phyloP scores from a whole-genome alignment of 2,888 invertebrate species.

The Mythimna lalbum region DNA sequence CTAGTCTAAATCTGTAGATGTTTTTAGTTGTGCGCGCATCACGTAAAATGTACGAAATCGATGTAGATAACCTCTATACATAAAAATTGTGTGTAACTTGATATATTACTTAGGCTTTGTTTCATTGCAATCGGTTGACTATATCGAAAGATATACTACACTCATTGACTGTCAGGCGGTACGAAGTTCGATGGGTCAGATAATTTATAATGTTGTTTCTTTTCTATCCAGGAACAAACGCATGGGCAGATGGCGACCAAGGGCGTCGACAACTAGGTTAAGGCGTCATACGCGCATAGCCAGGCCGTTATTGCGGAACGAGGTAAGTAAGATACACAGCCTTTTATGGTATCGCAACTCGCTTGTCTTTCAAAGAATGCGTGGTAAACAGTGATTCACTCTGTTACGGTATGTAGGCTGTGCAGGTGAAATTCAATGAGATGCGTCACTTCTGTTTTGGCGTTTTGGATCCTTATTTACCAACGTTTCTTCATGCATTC shows the following conservation, averaged over 20 bases:
- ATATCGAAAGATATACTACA: no score
- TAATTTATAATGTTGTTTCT: slow-evolving; percentile 5
- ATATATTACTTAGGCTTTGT: no score
- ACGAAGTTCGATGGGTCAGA: no score
- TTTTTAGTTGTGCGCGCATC: no score
- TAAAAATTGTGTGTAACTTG: no score
- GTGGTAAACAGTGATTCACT: slow-evolving; percentile 75
- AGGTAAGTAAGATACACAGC: slow-evolving; percentile 84
- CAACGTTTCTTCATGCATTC: neutral
- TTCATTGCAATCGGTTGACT: no score
- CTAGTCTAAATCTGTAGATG: no score
- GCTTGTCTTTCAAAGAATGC: slow-evolving; percentile 72
- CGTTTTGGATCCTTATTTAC: slow-evolving; percentile 32
- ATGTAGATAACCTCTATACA: no score
- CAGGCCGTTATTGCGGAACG: slow-evolving; percentile 82
- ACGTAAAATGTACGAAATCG: no score
- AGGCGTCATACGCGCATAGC: slow-evolving; percentile 77
- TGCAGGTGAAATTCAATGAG: slow-evolving; percentile 55
- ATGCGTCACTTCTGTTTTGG: slow-evolving; percentile 49
- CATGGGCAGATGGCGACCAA: slow-evolving; percentile 78
- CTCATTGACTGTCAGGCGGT: no score
- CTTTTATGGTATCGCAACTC: slow-evolving; percentile 72
- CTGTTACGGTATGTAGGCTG: slow-evolving; percentile 53
- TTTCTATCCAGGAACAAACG: slow-evolving; percentile 72
- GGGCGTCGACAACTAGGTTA: slow-evolving; percentile 82